phyloP scores from a whole-genome alignment of 2,888 invertebrate species.

The Oeneis ivallda region DNA sequence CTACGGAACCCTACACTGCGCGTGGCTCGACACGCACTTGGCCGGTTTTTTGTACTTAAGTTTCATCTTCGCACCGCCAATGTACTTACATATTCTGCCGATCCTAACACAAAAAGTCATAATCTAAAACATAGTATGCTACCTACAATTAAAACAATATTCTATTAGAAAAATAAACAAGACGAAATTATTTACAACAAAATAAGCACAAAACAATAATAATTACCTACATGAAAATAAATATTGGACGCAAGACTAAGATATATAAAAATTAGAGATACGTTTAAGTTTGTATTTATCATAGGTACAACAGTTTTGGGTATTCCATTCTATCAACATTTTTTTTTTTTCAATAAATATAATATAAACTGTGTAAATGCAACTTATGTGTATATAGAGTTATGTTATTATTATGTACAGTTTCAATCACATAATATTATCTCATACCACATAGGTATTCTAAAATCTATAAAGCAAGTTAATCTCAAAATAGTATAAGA shows the following conservation, averaged over 20 bases:
- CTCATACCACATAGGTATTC: not conserved
- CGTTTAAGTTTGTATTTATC: too few relatives aligned
- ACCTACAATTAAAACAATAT: not conserved
- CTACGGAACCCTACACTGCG: too few relatives aligned
- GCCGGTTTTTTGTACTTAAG: too few relatives aligned
- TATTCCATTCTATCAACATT: too few relatives aligned
- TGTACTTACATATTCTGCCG: not conserved
- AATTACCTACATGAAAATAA: not conserved
- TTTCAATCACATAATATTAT: not conserved
- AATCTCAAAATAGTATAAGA: not conserved
- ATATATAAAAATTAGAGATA: not conserved
- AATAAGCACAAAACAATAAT: not conserved
- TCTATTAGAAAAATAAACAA: not conserved
- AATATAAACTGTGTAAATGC: constrained; percentile 1
- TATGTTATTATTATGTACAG: not conserved
- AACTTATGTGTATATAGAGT: not conserved
- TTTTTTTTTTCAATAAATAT: not conserved
- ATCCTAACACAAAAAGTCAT: not conserved
- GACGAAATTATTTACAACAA: constrained; percentile 1
- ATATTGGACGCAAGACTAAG: not conserved
- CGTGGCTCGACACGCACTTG: too few relatives aligned
- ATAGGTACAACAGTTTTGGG: too few relatives aligned
- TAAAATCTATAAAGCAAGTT: not conserved
- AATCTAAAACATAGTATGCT: constrained; percentile 1
- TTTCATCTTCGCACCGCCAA: not conserved